phyloP scores from a whole-genome alignment of 92 coral and sea anemone genomes.

The Hydrozoanthus gracilis region DNA sequence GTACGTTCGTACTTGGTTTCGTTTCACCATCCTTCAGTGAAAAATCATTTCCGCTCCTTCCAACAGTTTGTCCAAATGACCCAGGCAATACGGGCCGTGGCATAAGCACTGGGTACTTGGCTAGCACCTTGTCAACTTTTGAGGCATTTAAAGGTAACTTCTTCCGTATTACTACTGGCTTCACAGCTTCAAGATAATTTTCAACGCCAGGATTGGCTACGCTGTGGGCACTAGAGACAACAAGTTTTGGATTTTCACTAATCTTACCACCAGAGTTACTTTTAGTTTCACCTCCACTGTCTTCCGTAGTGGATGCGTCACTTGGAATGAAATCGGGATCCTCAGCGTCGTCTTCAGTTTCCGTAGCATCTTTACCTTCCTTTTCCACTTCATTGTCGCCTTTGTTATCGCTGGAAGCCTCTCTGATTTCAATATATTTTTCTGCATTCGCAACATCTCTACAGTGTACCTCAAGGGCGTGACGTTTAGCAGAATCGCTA shows the following conservation, averaged over 20 bases:
- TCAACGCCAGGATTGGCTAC: background rate
- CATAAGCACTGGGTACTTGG: slow-evolving; percentile 39
- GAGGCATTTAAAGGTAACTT: slow-evolving; percentile 37
- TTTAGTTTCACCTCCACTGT: background rate
- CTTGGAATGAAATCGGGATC: slow-evolving; percentile 23
- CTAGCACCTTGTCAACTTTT: slow-evolving; percentile 29
- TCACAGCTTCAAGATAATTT: slow-evolving; percentile 36
- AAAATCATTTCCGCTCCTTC: background rate
- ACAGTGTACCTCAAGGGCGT: slow-evolving; percentile 28
- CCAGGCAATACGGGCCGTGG: slow-evolving; percentile 30
- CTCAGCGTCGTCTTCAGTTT: slow-evolving; percentile 5
- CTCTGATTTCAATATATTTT: slow-evolving; percentile 18
- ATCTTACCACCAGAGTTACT: background rate
- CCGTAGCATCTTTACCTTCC: background rate
- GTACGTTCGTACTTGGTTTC: background rate
- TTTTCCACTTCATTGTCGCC: background rate
- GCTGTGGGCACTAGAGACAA: background rate
- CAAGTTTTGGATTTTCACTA: background rate
- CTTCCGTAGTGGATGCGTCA: background rate
- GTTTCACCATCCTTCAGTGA: background rate
- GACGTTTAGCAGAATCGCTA: slow-evolving; percentile 26
- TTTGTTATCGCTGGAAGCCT: background rate
- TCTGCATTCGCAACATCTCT: slow-evolving; percentile 9
- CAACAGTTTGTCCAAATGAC: background rate
- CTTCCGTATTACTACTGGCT: slow-evolving; percentile 37